Evolutionary conservation across 2,113 vertebrate genomes (phyloP).

Genomic region (Capreolus pygargus): DNA sequence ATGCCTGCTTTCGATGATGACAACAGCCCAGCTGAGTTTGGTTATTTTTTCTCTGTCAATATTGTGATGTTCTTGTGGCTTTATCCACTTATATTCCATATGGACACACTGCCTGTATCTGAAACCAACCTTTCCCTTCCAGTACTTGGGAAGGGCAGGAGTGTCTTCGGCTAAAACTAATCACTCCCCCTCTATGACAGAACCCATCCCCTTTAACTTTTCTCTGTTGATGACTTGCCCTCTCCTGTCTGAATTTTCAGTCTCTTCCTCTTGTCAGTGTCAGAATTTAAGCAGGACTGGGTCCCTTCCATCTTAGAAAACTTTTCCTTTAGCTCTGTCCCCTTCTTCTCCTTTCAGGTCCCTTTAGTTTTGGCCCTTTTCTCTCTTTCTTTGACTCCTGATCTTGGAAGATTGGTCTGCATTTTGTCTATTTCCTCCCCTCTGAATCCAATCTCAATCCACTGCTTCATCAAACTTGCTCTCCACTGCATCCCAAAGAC

Average conservation of each 20-base stretch:
- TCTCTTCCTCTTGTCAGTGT: not conserved
- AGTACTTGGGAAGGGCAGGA: accelerated
- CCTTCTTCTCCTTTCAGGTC: accelerated
- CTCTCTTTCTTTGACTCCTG: not conserved
- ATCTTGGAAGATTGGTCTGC: not conserved
- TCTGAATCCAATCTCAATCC: not conserved
- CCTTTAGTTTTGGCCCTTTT: not conserved
- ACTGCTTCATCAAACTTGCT: not conserved
- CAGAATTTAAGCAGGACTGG: not conserved
- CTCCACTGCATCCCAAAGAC: not conserved
- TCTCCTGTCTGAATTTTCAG: not conserved
- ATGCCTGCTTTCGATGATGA: not conserved
- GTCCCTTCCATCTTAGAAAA: not conserved
- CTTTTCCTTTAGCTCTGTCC: not conserved
- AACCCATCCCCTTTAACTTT: not conserved
- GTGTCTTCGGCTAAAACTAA: not conserved
- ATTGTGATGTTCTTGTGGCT: not conserved
- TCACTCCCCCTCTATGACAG: not conserved
- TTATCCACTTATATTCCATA: not conserved
- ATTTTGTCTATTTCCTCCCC: not conserved
- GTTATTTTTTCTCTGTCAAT: not conserved
- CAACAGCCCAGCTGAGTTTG: not conserved
- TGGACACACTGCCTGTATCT: not conserved
- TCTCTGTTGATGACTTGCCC: not conserved
- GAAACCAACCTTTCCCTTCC: not conserved